Conservation (phyloP, 2,888 invertebrate genomes). For the Camptogramma bilineatum region DNA sequence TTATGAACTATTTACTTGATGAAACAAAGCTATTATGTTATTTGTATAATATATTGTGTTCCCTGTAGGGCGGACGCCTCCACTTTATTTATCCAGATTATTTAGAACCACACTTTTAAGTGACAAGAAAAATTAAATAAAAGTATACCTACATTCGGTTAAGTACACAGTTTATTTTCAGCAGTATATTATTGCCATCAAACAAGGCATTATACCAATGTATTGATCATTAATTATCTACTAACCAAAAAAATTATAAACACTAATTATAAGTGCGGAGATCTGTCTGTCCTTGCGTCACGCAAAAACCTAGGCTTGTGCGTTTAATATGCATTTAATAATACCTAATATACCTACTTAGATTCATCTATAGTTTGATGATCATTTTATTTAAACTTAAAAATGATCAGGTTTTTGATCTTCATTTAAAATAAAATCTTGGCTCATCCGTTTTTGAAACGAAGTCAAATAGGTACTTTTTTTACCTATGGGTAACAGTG, state of each 20-base stretch:
- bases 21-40: no score
- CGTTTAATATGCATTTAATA: constrained; percentile 14
- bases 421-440: no score
- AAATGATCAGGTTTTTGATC: no score
- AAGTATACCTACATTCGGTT: constrained; percentile 8
- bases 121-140: neutral
- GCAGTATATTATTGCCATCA: constrained; percentile 1
- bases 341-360: neutral
- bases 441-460: no score
- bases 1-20: no score
- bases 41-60: no score
- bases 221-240: constrained; percentile 32
- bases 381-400: neutral
- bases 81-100: no score
- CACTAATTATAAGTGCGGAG: constrained; percentile 44
- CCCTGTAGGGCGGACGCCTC: no score
- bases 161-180: neutral
- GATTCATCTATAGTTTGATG: neutral
- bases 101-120: no score
- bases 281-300: constrained; percentile 48
- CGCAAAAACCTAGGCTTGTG: constrained; percentile 38
- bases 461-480: no score
- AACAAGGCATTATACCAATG: constrained; percentile 10
- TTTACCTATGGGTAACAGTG: no score
- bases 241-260: constrained; percentile 48